Evolutionary conservation across 1,140 invertebrate genomes (phyloP), one percentile per base, ranked within the genome.

Genomic region (Eueides isabella): DNA sequence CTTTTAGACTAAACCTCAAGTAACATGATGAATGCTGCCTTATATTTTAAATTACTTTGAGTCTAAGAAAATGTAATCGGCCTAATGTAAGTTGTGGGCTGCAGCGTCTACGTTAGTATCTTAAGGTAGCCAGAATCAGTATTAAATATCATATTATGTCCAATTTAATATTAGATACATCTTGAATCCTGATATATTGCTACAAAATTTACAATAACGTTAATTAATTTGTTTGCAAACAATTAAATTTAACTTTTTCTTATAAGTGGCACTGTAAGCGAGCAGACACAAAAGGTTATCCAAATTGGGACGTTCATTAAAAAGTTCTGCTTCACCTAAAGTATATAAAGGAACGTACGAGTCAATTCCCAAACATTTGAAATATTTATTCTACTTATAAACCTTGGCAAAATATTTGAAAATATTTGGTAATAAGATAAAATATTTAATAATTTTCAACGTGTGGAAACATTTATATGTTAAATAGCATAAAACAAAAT

Each of bases 231-330:
- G 69, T 61, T 71, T 44, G 63, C 68, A 75, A 74, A 78, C 74
- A 72, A 78, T 78, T 74, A 72, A 74, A 72, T 61, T 11, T 74
- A 71, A 74, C 68, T 74, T 78, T 78, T 66, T 72, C 66, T 70
- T 68, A 69, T 77, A 68, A 74, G 69, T 68, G 69, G 31, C 61
- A 61, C 68, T 62, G 38, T 67, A 74, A 74, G 61, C 68, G 76
- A 74, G 73, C 73, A 74, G 70, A 71, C 68, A 78, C 72, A 78
- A 74, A 74, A 74, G 76, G 72, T 72, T 74, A 78, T 74, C 72
- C 72, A 72, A 78, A 78, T 72, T 71, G 67, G 76, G 74, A 64
- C 67, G 76, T 78, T 78, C 72, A 78, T 78, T 78, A 78, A 78
- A 78, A 78, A 78, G 76, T 77, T 77, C 70, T 73, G 72, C 72